phyloP scores from a whole-genome alignment of 2,113 vertebrate species.

The Romanogobio albipinnatus region DNA sequence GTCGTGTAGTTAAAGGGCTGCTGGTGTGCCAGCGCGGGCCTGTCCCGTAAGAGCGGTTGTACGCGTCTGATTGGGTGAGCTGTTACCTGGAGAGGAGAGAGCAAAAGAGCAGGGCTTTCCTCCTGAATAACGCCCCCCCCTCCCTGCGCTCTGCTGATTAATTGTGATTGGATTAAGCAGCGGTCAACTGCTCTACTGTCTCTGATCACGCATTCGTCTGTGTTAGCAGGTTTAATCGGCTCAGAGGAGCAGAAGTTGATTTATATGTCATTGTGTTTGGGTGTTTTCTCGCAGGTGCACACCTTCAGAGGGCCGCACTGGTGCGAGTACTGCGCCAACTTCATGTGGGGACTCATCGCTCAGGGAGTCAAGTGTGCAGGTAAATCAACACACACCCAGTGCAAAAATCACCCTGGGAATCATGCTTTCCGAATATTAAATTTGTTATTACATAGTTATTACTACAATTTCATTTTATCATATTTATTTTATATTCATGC shows the following conservation, averaged over 20 bases:
- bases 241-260: background rate
- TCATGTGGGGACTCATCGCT: conserved; percentile 99
- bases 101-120: conserved; percentile 3
- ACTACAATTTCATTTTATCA: background rate
- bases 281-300: conserved; percentile 85
- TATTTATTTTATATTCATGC: background rate
- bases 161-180: conserved; percentile 40
- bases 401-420: background rate
- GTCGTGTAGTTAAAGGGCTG: background rate
- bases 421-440: background rate
- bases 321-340: conserved; percentile 99
- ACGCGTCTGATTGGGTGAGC: conserved; percentile 47
- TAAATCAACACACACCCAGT: conserved; percentile 61
- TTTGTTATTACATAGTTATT: background rate
- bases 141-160: conserved; percentile 23
- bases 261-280: background rate
- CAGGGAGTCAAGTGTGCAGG: conserved; percentile 99
- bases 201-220: conserved; percentile 1
- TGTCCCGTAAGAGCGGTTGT: background rate
- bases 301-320: conserved; percentile 97
- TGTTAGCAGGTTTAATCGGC: background rate
- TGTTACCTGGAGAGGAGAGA: conserved; percentile 51
- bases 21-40: background rate
- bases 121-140: background rate
- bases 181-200: background rate